A percentile compares a stretch with the other conserved stretches of the same genome.
Conservation (phyloP, 2,797 vertebrate species). For the Hephaestus fuliginosus region DNA sequence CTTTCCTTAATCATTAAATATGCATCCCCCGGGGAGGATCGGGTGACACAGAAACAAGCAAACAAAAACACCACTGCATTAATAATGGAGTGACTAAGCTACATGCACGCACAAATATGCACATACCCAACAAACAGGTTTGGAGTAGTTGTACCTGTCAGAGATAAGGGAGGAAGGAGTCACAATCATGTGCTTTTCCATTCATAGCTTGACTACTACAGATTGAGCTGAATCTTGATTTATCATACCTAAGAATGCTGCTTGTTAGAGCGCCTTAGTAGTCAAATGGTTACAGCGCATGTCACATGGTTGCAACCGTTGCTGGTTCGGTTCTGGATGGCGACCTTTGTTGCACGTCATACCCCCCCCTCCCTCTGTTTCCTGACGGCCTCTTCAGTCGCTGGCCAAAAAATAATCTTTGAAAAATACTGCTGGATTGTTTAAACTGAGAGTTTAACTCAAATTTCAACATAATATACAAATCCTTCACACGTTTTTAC, state of each 20-base stretch:
- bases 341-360: too few relatives aligned
- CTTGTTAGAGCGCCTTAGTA: not conserved
- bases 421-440: not conserved
- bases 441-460: not conserved
- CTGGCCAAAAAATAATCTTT: too few relatives aligned
- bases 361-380: too few relatives aligned
- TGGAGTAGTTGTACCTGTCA: constrained; percentile 36
- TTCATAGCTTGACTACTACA: not conserved
- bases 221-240: not conserved
- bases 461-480: not conserved
- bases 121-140: not conserved
- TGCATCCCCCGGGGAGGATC: constrained; percentile 76
- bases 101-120: constrained; percentile 27
- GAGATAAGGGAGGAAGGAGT: constrained; percentile 9
- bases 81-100: constrained; percentile 76
- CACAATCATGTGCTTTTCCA: constrained; percentile 7
- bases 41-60: constrained; percentile 78
- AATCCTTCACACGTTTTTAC: constrained; percentile 2
- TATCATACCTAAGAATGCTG: not conserved
- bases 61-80: constrained; percentile 80
- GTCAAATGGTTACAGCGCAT: too few relatives aligned
- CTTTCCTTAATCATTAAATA: constrained; percentile 83
- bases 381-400: too few relatives aligned
- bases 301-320: too few relatives aligned
- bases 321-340: too few relatives aligned